phyloP scores from a whole-genome alignment of 2,888 invertebrate species.

The Catocala fraxini region DNA sequence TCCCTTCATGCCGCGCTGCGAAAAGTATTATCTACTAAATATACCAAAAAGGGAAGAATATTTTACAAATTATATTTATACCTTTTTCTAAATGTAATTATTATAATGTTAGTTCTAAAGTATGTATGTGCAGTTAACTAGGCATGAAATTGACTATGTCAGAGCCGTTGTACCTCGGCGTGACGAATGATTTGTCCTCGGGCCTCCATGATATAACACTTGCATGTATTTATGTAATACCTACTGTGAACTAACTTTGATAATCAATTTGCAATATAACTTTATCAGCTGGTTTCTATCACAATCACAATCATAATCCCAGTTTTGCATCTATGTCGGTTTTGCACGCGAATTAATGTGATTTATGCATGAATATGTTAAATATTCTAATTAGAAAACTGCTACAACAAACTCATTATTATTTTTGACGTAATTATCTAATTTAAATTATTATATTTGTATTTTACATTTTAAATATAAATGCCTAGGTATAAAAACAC shows the following conservation, averaged over 20 bases:
- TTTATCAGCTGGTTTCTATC: slow-evolving; percentile 6
- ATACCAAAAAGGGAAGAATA: too few species aligned
- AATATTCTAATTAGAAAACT: too few species aligned
- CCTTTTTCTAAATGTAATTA: neutral
- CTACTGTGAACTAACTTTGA: neutral
- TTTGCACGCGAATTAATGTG: too few species aligned
- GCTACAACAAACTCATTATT: too few species aligned
- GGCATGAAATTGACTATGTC: slow-evolving; percentile 13
- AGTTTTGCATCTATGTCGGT: neutral
- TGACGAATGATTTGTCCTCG: slow-evolving; percentile 5
- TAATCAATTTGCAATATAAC: slow-evolving; percentile 6
- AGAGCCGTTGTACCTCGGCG: neutral
- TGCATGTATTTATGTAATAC: slow-evolving; percentile 2
- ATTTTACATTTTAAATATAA: too few species aligned
- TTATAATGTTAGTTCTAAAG: too few species aligned
- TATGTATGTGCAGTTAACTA: slow-evolving; percentile 8
- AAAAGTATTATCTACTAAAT: too few species aligned
- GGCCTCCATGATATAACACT: slow-evolving; percentile 10
- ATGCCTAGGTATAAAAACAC: too few species aligned
- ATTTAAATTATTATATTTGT: too few species aligned
- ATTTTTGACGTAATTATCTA: too few species aligned
- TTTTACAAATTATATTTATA: neutral
- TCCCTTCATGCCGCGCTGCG: too few species aligned
- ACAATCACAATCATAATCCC: neutral
- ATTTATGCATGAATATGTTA: too few species aligned